Conservation (phyloP, 2,888 invertebrate genomes). For the Camponotus fellah region DNA sequence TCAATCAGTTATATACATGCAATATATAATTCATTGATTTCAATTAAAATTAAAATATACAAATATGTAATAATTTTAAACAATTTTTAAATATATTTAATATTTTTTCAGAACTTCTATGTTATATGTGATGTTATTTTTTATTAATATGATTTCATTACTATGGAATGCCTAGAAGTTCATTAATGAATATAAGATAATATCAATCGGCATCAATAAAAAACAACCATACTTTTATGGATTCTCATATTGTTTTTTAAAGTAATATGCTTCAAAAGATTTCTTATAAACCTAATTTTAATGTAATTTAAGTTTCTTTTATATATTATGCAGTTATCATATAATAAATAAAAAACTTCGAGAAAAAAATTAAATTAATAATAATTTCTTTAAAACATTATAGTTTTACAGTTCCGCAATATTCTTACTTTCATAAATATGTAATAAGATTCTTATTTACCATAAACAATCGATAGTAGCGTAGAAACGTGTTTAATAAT, state of each 20-base stretch:
- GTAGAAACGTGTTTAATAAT: constrained; percentile 18
- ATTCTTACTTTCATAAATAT: background rate
- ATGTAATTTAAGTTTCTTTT: background rate
- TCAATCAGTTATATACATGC: too few species aligned
- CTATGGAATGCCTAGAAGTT: background rate
- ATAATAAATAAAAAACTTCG: background rate
- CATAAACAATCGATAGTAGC: constrained; percentile 42
- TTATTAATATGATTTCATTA: too few species aligned
- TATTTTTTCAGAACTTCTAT: too few species aligned
- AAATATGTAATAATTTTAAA: too few species aligned
- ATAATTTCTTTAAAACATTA: background rate
- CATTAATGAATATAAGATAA: background rate
- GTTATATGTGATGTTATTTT: too few species aligned
- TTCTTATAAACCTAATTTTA: background rate
- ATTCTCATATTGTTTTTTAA: background rate
- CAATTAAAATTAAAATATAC: constrained; percentile 5
- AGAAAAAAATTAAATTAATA: background rate
- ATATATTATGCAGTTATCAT: background rate
- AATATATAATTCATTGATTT: background rate
- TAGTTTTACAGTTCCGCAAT: background rate
- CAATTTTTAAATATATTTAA: too few species aligned
- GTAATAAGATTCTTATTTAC: constrained; percentile 59
- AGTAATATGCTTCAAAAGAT: constrained; percentile 1
- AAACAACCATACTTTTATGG: background rate
- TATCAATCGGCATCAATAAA: background rate